phyloP scores from a whole-genome alignment of 1,140 invertebrate genomes.

The Scaptomyza pallida region DNA sequence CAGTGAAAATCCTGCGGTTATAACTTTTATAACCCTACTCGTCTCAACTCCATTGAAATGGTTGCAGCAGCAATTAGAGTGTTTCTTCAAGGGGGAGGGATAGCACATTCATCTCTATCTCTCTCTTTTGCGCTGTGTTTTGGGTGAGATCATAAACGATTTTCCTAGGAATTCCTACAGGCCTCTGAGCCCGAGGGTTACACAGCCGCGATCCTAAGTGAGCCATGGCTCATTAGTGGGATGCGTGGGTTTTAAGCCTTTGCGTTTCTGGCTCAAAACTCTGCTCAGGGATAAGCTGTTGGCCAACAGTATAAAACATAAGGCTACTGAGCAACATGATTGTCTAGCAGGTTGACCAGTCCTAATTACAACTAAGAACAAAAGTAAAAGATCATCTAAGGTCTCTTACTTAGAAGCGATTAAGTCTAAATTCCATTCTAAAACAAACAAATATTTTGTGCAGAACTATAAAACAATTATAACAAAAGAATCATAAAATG shows the following conservation, averaged over 20 bases:
- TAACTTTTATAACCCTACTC: slow-evolving; percentile 70
- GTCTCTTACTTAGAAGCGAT: slow-evolving; percentile 48
- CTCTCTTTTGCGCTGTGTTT: slow-evolving; percentile 22
- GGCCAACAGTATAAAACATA: slow-evolving; percentile 2
- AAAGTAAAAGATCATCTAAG: not conserved
- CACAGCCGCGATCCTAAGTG: slow-evolving; percentile 13
- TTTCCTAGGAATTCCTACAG: slow-evolving; percentile 61
- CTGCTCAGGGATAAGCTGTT: slow-evolving; percentile 33
- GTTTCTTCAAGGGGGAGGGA: slow-evolving; percentile 34
- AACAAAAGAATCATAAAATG: too few species aligned
- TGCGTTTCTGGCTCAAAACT: slow-evolving; percentile 12
- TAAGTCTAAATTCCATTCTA: slow-evolving; percentile 37
- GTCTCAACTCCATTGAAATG: slow-evolving; percentile 32
- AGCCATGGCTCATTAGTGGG: slow-evolving; percentile 60
- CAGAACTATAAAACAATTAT: too few species aligned
- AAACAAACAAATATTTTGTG: slow-evolving; percentile 69
- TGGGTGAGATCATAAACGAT: slow-evolving; percentile 68
- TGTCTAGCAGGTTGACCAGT: slow-evolving; percentile 40
- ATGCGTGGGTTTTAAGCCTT: slow-evolving; percentile 53
- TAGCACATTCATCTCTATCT: slow-evolving; percentile 4
- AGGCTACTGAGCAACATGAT: slow-evolving; percentile 37
- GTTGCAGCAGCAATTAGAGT: slow-evolving; percentile 66
- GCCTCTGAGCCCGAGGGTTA: slow-evolving; percentile 29
- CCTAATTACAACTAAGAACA: slow-evolving; percentile 56
- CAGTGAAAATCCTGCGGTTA: slow-evolving; percentile 79